Evolutionary conservation across 2,113 vertebrate species (phyloP), one percentile per base, ranked within the genome.

Genomic region (Hemichromis elongatus): DNA sequence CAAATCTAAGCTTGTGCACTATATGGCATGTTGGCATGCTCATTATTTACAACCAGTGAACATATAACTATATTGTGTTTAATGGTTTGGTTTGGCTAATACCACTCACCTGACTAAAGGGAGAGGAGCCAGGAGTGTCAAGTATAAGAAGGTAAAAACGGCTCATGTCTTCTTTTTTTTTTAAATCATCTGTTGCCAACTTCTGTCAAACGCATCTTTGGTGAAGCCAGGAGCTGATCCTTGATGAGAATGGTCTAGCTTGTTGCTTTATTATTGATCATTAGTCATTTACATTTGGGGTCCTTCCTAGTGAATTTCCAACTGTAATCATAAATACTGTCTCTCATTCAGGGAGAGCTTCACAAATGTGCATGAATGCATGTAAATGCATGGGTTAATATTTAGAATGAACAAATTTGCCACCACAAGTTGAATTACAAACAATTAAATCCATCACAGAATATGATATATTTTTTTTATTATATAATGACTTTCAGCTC

Each of bases 101-200:
- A 81, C 88, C 35, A 79, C 42, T 63, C 37, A 57, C 40, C 79
- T 82, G 82, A 83, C 87, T 79, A 56, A 90, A 3, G 18, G 33
- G 14, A 10, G 37, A 77, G 47, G 68, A 40, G 47, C 55, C 52
- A 30, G 77, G 91, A 21, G 84, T 92, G 90, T 88, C 86, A 88
- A 77, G 66, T 77, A 53, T 78, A 83, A 42, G 52, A 84, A 78
- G 82, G 88, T 79, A 90, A 82, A 88, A 88, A 90, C 77, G 90
- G 81, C 86, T 14, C 37, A 2, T 61, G 28, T 83, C n/a, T 40
- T 59, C 37, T 10, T 1, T n/a, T 55, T 56, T 63, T 37, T 68
- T 33, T 4, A 2, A 73, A 79, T 77, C 33, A 16, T 14, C 1
- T 24, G 3, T 68, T 68, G 35, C 42, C 63, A 68, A 68, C n/a